A percentile compares a stretch with the other conserved stretches of the same genome.
Evolutionary conservation across 2,113 vertebrate species (phyloP).

Genomic region (Rattus rattus): DNA sequence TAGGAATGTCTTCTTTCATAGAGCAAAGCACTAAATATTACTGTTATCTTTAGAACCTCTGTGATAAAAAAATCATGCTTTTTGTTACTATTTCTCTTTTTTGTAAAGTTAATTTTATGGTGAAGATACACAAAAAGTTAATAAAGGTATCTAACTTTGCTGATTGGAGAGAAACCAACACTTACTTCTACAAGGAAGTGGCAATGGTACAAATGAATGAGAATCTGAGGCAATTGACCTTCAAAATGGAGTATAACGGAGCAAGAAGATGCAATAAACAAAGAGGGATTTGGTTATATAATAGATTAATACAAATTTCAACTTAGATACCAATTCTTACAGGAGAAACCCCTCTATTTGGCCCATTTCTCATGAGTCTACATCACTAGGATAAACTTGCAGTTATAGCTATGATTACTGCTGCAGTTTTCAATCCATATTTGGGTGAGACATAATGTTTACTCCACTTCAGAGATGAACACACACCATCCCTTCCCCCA

Average conservation of each 20-base stretch:
- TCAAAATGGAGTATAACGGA: not conserved
- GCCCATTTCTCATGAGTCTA: rapidly evolving
- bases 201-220: not conserved
- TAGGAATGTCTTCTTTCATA: not conserved
- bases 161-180: rapidly evolving
- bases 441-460: rapidly evolving
- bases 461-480: not conserved
- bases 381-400: not conserved
- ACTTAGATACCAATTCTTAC: not conserved
- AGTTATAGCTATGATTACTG: no score
- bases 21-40: not conserved
- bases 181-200: no score
- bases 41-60: not conserved
- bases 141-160: not conserved
- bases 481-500: rapidly evolving
- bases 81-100: not conserved
- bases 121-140: not conserved
- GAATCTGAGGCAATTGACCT: not conserved
- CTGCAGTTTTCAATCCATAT: not conserved
- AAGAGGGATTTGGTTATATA: no score
- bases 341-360: rapidly evolving
- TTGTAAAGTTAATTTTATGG: not conserved
- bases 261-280: no score
- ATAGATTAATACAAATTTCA: not conserved
- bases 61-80: not conserved